Evolutionary conservation across 2,888 invertebrate species (phyloP), one percentile per base, ranked within the genome.

Genomic region (Alitta virens): DNA sequence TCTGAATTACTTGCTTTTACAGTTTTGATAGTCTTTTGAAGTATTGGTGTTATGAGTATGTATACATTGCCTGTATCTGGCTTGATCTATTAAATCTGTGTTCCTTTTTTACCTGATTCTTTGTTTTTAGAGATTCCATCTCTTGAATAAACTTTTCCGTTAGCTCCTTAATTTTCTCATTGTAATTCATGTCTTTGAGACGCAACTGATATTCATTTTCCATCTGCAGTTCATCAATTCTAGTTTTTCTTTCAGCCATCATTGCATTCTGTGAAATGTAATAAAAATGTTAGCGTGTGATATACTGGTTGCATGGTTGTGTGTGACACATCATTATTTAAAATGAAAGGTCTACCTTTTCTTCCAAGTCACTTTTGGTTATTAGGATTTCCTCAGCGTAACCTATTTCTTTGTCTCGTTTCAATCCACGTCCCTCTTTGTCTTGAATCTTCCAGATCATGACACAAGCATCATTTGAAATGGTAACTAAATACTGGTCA

Each of bases 161-260:
- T 1, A 94, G 86, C 70, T 92, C 91, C 68, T 89, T 88, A 69
- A 93, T 83, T 77, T 90, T 90, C 68, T 92, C 89, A 9, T 89
- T 88, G 77, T 92, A 90, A 18, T 88, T 82, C 56, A 90, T 88
- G 75, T 92, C 83, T 64, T 83, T 84, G 82, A 93, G 89, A 26
- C 91, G 86, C 72, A 91, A 85, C 78, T 93, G 91, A 77, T 94
- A 94, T 0, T 90, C 88, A 75, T 92, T 91, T 78, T 95, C 94
- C 16, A 91, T 90, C 76, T 92, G 90, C 71, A 94, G 84, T 79
- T 96, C 94, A 68, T 89, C 88, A 78, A 94, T 87, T 56, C 92
- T 86, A 24, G 88, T 86, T 69, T 87, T 88, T 26, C 90, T 79
- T 64, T 88, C 88, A 40, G 83, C 80, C 64, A 90, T 90, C 64